Percentiles rank a stretch among this genome's conserved stretches.
Conservation (phyloP, 2,797 vertebrate genomes). For the Crossoptilon crossoptilon region DNA sequence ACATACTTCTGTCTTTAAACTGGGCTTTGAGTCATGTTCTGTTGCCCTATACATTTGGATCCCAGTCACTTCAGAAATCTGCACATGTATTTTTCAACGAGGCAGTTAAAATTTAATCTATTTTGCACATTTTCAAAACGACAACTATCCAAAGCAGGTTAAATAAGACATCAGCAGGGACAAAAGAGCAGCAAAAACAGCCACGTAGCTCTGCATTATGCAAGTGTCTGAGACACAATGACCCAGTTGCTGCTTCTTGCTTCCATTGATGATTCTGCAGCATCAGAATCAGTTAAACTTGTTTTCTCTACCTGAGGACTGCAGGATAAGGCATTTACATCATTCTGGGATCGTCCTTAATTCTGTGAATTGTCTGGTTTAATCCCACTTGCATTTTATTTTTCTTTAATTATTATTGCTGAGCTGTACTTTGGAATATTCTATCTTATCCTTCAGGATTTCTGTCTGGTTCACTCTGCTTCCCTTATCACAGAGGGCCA, state of each 20-base stretch:
- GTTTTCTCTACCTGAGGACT: not conserved
- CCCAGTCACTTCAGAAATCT: slow-evolving; percentile 70
- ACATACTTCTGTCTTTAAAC: slow-evolving; percentile 77
- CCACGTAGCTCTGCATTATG: slow-evolving; percentile 39
- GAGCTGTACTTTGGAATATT: not conserved
- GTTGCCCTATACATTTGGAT: slow-evolving; percentile 72
- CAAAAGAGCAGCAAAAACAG: slow-evolving; percentile 40
- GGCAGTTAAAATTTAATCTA: slow-evolving; percentile 69
- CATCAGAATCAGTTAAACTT: slow-evolving; percentile 18
- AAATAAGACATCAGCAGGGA: slow-evolving; percentile 71
- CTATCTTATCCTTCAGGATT: not conserved
- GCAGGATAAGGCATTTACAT: slow-evolving; percentile 25
- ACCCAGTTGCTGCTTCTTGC: slow-evolving; percentile 53
- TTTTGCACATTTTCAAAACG: slow-evolving; percentile 72
- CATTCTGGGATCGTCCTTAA: not conserved
- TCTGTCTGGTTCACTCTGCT: slow-evolving; percentile 7
- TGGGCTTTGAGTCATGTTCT: slow-evolving; percentile 78
- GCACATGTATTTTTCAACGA: slow-evolving; percentile 73
- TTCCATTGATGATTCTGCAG: slow-evolving; percentile 52
- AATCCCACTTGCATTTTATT: not conserved
- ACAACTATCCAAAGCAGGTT: slow-evolving; percentile 64
- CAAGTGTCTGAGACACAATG: slow-evolving; percentile 62
- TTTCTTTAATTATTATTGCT: not conserved
- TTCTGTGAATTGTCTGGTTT: not conserved
- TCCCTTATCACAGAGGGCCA: slow-evolving; percentile 16